A percentile compares a stretch with the other conserved stretches of the same genome.
Conservation (phyloP, 2,888 invertebrate species). For the Diplazon laetatorius region DNA sequence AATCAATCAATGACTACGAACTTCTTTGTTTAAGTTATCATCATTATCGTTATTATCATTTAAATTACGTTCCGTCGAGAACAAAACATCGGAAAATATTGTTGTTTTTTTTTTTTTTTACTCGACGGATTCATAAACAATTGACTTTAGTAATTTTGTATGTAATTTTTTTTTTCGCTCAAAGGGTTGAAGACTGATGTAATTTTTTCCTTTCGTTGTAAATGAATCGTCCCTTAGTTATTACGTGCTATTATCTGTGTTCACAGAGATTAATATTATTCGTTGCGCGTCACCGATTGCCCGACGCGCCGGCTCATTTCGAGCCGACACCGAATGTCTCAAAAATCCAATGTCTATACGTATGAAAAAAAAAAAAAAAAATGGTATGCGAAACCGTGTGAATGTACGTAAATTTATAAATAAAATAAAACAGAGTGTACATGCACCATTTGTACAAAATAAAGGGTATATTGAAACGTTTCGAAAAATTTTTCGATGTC, state of each 20-base stretch:
- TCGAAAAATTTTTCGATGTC: conserved; percentile 22
- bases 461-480: conserved; percentile 64
- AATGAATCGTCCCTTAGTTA: conserved; percentile 61
- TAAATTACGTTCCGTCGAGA: conserved; percentile 53
- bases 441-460: conserved; percentile 65
- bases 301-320: conserved; percentile 39
- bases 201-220: conserved; percentile 60
- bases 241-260: conserved; percentile 38
- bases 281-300: conserved; percentile 39
- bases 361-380: conserved; percentile 49
- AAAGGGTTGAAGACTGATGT: conserved; percentile 67
- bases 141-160: conserved; percentile 63
- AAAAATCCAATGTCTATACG: conserved; percentile 48
- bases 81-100: too few relatives aligned
- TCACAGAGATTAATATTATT: conserved; percentile 55
- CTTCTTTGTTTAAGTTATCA: conserved; percentile 57
- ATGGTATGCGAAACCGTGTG: conserved; percentile 56
- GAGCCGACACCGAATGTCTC: conserved; percentile 31
- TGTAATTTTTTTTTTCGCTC: conserved; percentile 67
- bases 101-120: too few relatives aligned
- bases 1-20: conserved; percentile 63
- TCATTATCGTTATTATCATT: conserved; percentile 48
- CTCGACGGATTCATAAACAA: conserved; percentile 61
- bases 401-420: conserved; percentile 54
- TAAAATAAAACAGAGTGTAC: conserved; percentile 50